phyloP scores from a whole-genome alignment of 2,888 invertebrate species.

The Liodrosophila aerea region DNA sequence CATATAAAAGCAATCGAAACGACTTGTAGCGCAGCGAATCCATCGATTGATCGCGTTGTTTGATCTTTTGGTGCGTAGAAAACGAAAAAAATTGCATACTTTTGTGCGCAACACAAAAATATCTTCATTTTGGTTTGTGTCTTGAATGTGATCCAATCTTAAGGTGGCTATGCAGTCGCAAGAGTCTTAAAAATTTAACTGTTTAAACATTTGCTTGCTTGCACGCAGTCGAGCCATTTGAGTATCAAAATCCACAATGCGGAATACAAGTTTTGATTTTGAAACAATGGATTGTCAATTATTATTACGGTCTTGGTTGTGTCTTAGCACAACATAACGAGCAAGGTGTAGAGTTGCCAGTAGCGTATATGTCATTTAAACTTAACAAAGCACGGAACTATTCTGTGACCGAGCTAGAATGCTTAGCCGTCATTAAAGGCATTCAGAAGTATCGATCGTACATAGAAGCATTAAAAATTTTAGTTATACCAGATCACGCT shows the following conservation, averaged over 20 bases:
- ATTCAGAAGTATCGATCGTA: background rate
- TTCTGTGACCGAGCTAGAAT: background rate
- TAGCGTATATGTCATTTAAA: background rate
- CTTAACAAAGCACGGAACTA: background rate
- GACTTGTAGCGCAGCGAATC: conserved; percentile 4
- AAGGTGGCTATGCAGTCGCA: no score
- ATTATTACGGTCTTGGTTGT: background rate
- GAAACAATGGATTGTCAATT: no score
- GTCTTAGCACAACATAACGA: background rate
- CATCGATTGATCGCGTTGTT: conserved; percentile 34
- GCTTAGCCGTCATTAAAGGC: background rate
- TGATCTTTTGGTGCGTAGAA: conserved; percentile 20
- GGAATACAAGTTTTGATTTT: no score
- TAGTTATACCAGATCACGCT: no score
- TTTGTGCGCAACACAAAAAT: conserved; percentile 21
- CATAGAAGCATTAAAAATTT: background rate
- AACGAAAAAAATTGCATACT: conserved; percentile 30
- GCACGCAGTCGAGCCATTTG: no score
- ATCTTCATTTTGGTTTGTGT: background rate
- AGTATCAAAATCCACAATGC: no score
- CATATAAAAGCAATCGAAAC: background rate
- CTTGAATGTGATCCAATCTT: no score
- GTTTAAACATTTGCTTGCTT: no score
- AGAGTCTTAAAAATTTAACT: no score
- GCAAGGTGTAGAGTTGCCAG: background rate